These are phyloP conservation scores for Cotesia vestalis DNA, from an alignment of 1,140 invertebrate genomes.

Conservation along the genomic window DNA sequence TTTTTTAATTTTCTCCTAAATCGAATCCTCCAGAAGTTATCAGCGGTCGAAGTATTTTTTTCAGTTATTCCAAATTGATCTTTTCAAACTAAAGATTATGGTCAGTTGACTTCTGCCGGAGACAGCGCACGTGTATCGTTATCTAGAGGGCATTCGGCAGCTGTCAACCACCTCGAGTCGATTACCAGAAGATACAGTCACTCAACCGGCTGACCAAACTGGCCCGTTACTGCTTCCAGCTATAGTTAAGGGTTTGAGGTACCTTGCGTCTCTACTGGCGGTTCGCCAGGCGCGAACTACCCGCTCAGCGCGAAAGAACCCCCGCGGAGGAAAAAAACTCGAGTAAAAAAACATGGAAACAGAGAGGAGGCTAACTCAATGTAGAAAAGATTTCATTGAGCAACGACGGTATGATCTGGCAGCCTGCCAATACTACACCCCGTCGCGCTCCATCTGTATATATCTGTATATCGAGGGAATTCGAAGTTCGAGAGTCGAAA, in stretches of 20 bases:
- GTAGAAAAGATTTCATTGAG: conserved; percentile 66
- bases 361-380: conserved; percentile 49
- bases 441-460: not conserved
- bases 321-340: too few species aligned
- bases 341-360: conserved; percentile 14
- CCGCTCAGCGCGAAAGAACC: conserved; percentile 54
- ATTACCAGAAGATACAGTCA: not conserved
- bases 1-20: too few species aligned
- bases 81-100: not conserved
- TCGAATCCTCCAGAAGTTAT: too few species aligned
- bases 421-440: conserved; percentile 58
- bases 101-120: not conserved
- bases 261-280: conserved; percentile 30
- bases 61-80: too few species aligned
- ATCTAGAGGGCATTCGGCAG: conserved; percentile 26
- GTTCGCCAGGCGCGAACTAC: conserved; percentile 53
- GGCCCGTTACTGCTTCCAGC: conserved; percentile 51
- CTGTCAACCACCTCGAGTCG: conserved; percentile 20
- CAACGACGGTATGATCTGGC: conserved; percentile 54
- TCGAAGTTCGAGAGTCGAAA: not conserved
- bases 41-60: too few species aligned
- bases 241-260: not conserved
- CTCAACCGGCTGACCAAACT: conserved; percentile 49
- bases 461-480: not conserved
- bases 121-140: conserved; percentile 1